Base-by-base conservation (phyloP, 2,888 invertebrate genomes). In the Drosophila demipolita region DNA sequence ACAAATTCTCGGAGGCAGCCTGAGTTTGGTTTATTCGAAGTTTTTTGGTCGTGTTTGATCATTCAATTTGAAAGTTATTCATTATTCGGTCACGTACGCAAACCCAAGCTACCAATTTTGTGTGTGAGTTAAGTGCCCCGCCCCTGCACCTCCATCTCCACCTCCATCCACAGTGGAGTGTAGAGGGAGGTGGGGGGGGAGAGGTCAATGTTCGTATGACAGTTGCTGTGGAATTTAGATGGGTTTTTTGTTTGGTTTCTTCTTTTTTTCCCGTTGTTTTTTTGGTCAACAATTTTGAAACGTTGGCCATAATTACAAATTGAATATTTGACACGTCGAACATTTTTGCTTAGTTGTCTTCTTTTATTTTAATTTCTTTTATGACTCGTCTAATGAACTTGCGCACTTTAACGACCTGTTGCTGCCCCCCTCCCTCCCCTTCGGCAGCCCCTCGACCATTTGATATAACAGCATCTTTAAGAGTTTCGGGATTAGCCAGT, bases 31-130 rank as follows among this genome's bases (percentile, higher is more conserved):
- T 59, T 55, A 35, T 67, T 64, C 49, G 57, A 54, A 59, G 66
- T 77, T 64, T 66, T 69, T 69, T 80, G 66, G 78, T 67, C 80
- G 72, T 90, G 85, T 87, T 87, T 89, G 90, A 89, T 90, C 89
- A 89, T 87, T 87, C 87, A 87, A 87, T 87, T 90, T 89, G 87
- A 87, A 89, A 89, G 90, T 90, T 90, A 89, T 90, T 89, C 87
- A 89, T 87, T 90, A 89, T 82, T 82, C 88, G 87, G 89, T 87
- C 87, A 87, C 87, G 87, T 87, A 87, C 90, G 70, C 82, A 73
- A 67, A 69, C 76, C 78, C 75, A 87, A 83, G 70, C 76, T 66
- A 69, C 63, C 63, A 66, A 66, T 66, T 54, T 66, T 54, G 53
- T 26, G 72, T 49, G 36, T 48, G 64, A 59, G 66, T 12, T 54